A percentile compares a stretch with the other conserved stretches of the same genome.
Evolutionary conservation across 2,797 vertebrate genomes (phyloP).

Genomic region (Valencia hispanica): DNA sequence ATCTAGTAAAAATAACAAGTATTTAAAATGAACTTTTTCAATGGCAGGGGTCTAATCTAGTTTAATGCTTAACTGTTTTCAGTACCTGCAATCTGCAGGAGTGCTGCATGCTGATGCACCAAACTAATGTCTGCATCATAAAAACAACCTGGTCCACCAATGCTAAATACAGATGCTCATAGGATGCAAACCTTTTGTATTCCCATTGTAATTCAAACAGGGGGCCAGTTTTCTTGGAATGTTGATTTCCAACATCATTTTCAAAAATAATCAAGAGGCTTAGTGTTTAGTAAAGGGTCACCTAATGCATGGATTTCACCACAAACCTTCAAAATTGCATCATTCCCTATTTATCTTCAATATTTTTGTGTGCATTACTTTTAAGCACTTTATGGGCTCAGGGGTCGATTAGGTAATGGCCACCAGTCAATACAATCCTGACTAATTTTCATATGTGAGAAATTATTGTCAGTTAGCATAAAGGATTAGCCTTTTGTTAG

Average conservation of each 20-base stretch:
- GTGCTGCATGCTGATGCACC: too few relatives aligned
- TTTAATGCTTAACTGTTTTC: background rate
- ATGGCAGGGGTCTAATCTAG: too few relatives aligned
- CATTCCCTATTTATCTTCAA: background rate
- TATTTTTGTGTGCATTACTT: background rate
- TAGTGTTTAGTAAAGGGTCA: background rate
- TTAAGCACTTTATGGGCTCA: background rate
- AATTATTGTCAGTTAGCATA: background rate
- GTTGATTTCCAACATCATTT: too few relatives aligned
- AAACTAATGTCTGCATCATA: too few relatives aligned
- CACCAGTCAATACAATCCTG: background rate
- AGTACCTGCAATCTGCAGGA: too few relatives aligned
- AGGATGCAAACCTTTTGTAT: too few relatives aligned
- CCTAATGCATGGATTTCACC: background rate
- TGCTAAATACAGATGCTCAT: too few relatives aligned
- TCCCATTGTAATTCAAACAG: too few relatives aligned
- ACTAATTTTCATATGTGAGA: background rate
- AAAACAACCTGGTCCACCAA: too few relatives aligned
- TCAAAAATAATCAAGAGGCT: too few relatives aligned
- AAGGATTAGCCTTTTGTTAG: background rate
- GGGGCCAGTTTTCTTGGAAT: too few relatives aligned
- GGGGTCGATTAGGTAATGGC: background rate
- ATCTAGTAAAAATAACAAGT: background rate
- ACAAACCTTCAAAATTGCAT: background rate
- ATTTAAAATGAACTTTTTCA: too few relatives aligned